phyloP scores from a whole-genome alignment of 2,797 vertebrate species.

The Dicrostonyx torquatus region DNA sequence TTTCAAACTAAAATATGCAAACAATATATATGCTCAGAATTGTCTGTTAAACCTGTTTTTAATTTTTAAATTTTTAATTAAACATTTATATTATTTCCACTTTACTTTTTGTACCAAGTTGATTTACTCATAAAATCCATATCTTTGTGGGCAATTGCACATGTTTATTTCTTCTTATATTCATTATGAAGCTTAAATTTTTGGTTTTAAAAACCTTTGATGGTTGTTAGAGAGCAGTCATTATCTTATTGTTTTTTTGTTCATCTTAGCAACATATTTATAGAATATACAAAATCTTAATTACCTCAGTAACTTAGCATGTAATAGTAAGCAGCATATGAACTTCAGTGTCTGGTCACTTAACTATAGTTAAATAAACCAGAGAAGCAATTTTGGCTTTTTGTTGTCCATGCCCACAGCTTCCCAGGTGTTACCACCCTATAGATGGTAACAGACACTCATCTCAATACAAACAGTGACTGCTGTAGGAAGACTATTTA shows the following conservation, averaged over 20 bases:
- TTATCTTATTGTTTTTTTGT: background rate
- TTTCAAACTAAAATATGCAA: background rate
- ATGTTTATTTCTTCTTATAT: background rate
- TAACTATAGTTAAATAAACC: background rate
- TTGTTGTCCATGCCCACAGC: background rate
- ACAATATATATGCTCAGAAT: background rate
- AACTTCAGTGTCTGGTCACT: background rate
- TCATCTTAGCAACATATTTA: background rate
- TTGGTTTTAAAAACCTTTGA: background rate
- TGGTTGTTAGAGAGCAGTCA: background rate
- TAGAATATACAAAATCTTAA: background rate
- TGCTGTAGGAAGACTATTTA: background rate
- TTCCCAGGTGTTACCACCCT: background rate
- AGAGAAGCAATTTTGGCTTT: background rate
- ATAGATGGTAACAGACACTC: background rate
- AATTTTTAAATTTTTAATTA: background rate
- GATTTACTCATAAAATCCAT: background rate
- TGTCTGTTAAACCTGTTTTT: background rate
- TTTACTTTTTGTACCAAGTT: background rate
- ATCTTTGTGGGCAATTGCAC: background rate
- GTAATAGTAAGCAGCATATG: background rate
- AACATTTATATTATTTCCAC: background rate
- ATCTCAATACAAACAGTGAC: background rate
- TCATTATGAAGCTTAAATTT: background rate
- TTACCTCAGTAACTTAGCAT: background rate